Evolutionary conservation across 2,888 invertebrate genomes (phyloP).

Genomic region (Perdita meconis): DNA sequence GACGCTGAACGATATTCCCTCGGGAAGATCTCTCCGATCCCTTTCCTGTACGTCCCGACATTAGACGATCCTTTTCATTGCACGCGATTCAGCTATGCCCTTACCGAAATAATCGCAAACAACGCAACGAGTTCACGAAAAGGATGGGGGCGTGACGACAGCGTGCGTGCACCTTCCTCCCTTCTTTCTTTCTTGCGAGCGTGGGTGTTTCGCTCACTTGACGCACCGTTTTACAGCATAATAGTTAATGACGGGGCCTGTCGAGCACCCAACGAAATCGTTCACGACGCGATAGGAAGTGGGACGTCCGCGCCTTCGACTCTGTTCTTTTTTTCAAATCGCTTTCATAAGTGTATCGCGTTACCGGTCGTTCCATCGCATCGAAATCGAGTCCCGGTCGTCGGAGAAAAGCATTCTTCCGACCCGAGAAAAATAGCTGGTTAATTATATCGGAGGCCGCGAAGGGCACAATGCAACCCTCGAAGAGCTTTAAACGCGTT

Average conservation of each 20-base stretch:
- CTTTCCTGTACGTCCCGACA: conserved; percentile 56
- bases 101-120: conserved; percentile 48
- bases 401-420: conserved; percentile 35
- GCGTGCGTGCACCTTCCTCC: conserved; percentile 75
- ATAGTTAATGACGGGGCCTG: conserved; percentile 81
- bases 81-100: conserved; percentile 10
- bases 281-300: conserved; percentile 51
- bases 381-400: conserved; percentile 42
- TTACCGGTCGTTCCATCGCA: conserved; percentile 38
- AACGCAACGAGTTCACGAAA: conserved; percentile 59
- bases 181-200: conserved; percentile 44
- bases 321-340: conserved; percentile 27
- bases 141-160: conserved; percentile 79
- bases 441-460: conserved; percentile 50
- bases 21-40: conserved; percentile 37
- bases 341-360: conserved; percentile 53
- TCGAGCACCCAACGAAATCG: conserved; percentile 68
- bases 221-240: conserved; percentile 73
- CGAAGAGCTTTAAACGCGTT: conserved; percentile 68
- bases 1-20: not conserved
- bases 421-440: conserved; percentile 43
- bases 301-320: conserved; percentile 45
- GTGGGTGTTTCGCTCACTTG: conserved; percentile 69
- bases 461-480: conserved; percentile 38
- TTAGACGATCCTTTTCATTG: conserved; percentile 44